Evolutionary conservation across 2,113 vertebrate species (phyloP), one percentile per base, ranked within the genome.

Genomic region (Myrmecophaga tridactyla): DNA sequence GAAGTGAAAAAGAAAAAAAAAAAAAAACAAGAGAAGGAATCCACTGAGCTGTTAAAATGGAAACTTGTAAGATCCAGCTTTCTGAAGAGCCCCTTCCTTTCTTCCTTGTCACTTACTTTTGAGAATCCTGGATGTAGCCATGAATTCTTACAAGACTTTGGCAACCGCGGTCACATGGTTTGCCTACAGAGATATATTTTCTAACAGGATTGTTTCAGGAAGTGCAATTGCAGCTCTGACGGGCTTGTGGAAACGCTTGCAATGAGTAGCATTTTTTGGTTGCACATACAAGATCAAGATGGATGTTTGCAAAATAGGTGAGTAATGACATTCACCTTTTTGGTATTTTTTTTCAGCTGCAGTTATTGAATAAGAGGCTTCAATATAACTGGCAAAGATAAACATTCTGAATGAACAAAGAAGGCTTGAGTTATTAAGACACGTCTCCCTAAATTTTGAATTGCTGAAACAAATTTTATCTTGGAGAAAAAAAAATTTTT

Each of bases 401-500:
- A 80, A 94, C 69, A 78, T 25, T 95, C 60, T 77, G 81, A 92
- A 95, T 94, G 83, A 89, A 95, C 51, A 36, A 87, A 94, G 67
- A 78, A 89, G 39, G 58, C 21, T 60, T 81, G 70, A 56, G 36
- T 95, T 93, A 85, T 89, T 94, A 72, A 97, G 96, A 83, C 34
- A 76, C 12, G 88, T 7, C 27, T 84, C 21, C 56, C 86, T 94
- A 81, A 80, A 88, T 78, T 92, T 83, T 67, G 75, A 80, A 63
- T 69, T 34, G 20, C 39, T 89, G 62, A 91, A 94, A 94, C 51
- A 80, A n/a, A 29, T 85, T 94, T 96, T 92, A 73, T 92, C 67
- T 23, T 7, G 43, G 39, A 36, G 29, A 36, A 67, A 62, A n/a
- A 81, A 34, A 76, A 65, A 34, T 29, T 94, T 88, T n/a, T 43